A percentile compares a stretch with the other conserved stretches of the same genome.
phyloP scores from a whole-genome alignment of 2,113 vertebrate species.

The Callaeas wilsoni region DNA sequence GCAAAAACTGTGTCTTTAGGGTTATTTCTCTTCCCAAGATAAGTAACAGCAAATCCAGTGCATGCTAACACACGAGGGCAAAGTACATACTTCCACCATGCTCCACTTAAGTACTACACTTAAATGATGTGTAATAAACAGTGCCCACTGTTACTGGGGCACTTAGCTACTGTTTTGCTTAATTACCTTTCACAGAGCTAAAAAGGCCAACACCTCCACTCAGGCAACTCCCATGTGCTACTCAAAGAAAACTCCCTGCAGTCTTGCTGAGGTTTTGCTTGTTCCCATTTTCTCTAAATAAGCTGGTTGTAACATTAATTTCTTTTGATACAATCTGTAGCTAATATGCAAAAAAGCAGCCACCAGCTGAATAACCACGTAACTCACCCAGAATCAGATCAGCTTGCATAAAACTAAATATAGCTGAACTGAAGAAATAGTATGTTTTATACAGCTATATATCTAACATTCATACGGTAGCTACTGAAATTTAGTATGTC shows the following conservation, averaged over 20 bases:
- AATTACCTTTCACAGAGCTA: not conserved
- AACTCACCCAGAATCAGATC: not conserved
- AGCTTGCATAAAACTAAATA: not conserved
- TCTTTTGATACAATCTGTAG: not conserved
- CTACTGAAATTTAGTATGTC: not conserved
- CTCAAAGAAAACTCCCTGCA: not conserved
- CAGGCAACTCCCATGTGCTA: not conserved
- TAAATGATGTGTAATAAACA: too few species aligned
- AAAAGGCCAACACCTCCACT: not conserved
- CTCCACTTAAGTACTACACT: not conserved
- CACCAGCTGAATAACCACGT: not conserved
- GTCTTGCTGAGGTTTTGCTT: not conserved
- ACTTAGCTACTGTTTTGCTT: not conserved
- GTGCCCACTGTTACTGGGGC: not conserved
- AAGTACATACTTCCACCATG: not conserved
- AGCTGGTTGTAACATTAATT: not conserved
- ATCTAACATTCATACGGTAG: not conserved
- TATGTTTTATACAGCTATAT: not conserved
- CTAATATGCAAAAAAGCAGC: not conserved
- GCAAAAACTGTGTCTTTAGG: not conserved
- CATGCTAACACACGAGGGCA: accelerated
- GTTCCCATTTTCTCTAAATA: not conserved
- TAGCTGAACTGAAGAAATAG: not conserved
- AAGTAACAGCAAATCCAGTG: not conserved
- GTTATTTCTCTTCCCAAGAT: not conserved